These are phyloP conservation scores for Lerema accius DNA, from an alignment of 1,140 invertebrate species.

Conservation along the genomic window DNA sequence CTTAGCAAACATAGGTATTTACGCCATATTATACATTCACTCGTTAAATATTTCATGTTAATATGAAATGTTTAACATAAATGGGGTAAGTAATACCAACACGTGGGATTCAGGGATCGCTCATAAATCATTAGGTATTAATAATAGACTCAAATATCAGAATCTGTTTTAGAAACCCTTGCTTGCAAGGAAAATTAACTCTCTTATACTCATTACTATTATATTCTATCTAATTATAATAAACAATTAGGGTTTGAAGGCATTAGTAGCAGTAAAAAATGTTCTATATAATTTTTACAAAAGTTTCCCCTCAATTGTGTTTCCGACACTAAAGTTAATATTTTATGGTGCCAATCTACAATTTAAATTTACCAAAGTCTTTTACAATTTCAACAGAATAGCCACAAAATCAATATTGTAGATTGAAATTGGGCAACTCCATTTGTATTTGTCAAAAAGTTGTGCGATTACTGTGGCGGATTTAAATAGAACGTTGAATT, in stretches of 20 bases:
- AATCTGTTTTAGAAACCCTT: too few relatives aligned
- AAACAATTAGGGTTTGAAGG: too few relatives aligned
- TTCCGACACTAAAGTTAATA: too few relatives aligned
- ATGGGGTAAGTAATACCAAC: conserved; percentile 9
- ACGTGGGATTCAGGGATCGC: conserved; percentile 13
- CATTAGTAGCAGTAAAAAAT: too few relatives aligned
- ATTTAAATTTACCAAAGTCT: conserved; percentile 6
- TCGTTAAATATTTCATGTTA: conserved; percentile 20
- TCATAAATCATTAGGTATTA: conserved; percentile 19
- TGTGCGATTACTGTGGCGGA: background rate
- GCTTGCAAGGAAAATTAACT: too few relatives aligned
- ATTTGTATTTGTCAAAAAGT: conserved; percentile 9
- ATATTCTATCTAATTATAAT: too few relatives aligned
- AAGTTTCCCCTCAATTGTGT: too few relatives aligned
- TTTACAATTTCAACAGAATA: background rate
- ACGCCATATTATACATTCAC: too few relatives aligned
- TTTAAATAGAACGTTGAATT: background rate
- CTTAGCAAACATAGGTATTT: too few relatives aligned
- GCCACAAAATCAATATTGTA: conserved; percentile 7
- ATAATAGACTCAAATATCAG: too few relatives aligned
- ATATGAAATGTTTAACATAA: conserved; percentile 26
- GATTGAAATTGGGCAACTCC: conserved; percentile 4
- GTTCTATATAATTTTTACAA: too few relatives aligned
- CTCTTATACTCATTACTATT: too few relatives aligned
- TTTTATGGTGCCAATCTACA: background rate